These are phyloP conservation scores for Carassius carassius DNA, from an alignment of 2,113 vertebrate species.

Conservation along the genomic window DNA sequence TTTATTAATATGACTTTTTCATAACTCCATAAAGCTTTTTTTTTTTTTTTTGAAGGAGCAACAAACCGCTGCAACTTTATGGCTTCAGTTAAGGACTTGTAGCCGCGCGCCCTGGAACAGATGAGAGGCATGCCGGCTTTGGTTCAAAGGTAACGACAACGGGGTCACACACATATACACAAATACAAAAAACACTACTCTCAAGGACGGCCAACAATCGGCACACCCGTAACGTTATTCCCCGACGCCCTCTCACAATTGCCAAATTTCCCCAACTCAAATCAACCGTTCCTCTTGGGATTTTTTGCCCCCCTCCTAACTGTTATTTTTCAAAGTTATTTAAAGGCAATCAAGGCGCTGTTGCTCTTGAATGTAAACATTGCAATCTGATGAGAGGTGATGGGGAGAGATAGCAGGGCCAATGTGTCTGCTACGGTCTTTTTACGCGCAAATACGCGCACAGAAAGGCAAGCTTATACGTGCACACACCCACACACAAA, in stretches of 20 bases:
- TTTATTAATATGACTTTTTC: slow-evolving; percentile 69
- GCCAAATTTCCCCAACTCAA: slow-evolving; percentile 36
- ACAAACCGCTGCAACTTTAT: slow-evolving; percentile 33
- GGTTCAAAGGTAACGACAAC: slow-evolving; percentile 51
- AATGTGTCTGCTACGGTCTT: slow-evolving; percentile 6
- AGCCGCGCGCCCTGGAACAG: slow-evolving; percentile 60
- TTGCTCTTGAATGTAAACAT: slow-evolving; percentile 51
- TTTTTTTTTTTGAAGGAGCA: slow-evolving; percentile 13
- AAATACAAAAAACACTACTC: slow-evolving; percentile 62
- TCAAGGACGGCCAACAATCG: slow-evolving; percentile 60
- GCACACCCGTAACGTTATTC: slow-evolving; percentile 45
- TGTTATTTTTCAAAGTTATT: slow-evolving; percentile 47
- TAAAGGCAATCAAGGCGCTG: slow-evolving; percentile 55
- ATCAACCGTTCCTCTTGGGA: slow-evolving; percentile 42
- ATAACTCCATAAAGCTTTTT: slow-evolving; percentile 62
- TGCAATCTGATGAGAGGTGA: slow-evolving; percentile 48
- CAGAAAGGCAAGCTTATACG: slow-evolving; percentile 28
- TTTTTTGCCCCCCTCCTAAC: slow-evolving; percentile 31
- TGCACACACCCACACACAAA: slow-evolving; percentile 48
- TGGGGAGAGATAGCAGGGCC: slow-evolving; percentile 38
- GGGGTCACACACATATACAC: slow-evolving; percentile 36
- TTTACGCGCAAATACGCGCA: slow-evolving; percentile 1
- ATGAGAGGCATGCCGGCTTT: slow-evolving; percentile 62
- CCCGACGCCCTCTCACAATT: slow-evolving; percentile 12
- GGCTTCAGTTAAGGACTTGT: slow-evolving; percentile 48